These are phyloP conservation scores for Dorcus parallelipipedus DNA, from an alignment of 2,888 invertebrate species.

Conservation along the genomic window DNA sequence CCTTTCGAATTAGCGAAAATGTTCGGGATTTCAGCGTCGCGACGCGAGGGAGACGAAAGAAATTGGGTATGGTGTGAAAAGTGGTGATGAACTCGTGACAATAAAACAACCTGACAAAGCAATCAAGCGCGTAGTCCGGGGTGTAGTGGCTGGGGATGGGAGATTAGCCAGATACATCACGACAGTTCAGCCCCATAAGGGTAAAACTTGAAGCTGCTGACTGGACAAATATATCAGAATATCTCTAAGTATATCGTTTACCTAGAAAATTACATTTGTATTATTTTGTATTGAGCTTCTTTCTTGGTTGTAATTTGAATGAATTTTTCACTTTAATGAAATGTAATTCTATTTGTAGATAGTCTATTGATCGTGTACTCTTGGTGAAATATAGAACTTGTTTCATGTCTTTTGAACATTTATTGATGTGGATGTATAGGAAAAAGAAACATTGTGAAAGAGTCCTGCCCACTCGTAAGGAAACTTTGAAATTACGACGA, in stretches of 20 bases:
- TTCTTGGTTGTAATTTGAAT: too few relatives aligned
- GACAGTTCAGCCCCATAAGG: constrained; percentile 11
- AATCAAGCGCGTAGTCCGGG: constrained; percentile 43
- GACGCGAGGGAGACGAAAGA: constrained; percentile 5
- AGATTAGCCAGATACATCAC: constrained; percentile 49
- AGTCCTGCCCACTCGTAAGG: neutral
- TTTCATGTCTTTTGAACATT: too few relatives aligned
- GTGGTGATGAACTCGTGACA: constrained; percentile 42
- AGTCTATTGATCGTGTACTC: too few relatives aligned
- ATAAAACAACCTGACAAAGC: constrained; percentile 49
- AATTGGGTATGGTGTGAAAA: constrained; percentile 26
- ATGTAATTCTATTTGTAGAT: too few relatives aligned
- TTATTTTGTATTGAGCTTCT: too few relatives aligned
- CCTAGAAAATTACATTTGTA: too few relatives aligned
- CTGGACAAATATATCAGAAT: constrained; percentile 1
- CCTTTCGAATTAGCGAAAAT: neutral
- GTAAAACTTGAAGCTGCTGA: constrained; percentile 4
- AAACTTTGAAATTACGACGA: neutral
- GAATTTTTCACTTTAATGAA: too few relatives aligned
- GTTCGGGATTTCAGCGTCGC: constrained; percentile 8
- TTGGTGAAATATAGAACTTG: too few relatives aligned
- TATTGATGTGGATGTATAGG: too few relatives aligned
- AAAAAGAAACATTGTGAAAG: too few relatives aligned
- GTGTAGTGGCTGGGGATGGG: constrained; percentile 28
- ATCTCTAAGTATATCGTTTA: too few relatives aligned